Base-by-base conservation (phyloP, 2,888 invertebrate species). In the Scaeva pyrastri region DNA sequence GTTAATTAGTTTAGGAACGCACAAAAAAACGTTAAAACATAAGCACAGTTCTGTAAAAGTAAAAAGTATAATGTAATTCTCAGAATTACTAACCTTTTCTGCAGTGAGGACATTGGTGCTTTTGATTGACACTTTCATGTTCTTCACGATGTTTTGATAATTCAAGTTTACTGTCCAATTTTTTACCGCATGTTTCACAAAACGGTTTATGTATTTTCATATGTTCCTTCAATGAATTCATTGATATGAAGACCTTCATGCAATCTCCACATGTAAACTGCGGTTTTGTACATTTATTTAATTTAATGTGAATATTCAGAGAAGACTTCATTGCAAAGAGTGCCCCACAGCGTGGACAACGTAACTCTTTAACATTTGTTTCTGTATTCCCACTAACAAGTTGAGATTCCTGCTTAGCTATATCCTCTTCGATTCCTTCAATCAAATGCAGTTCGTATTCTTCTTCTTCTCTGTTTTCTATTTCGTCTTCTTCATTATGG, bases 141-240 rank as follows among this genome's bases (percentile, higher is more conserved):
- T 88, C 88, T 3, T 93, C 92, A 87, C 92, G 92, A 88, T 94
- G 94, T 0, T 90, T 88, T 41, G 93, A 91, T 10, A 94, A 90
- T 31, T 91, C 91, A 7, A 93, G 93, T 87, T 93, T 91, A 0
- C 91, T 92, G 0, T 92, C 89, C 73, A 93, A 94, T 3, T 90
- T 90, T 73, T 93, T 90, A 0, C 90, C 81, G 56, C 94, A 94
- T 64, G 90, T 90, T n/a, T 88, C 88, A 58, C 92, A 92, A 14
- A 88, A 88, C 11, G 73, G 75, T 6, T 88, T 87, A 82, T 92
- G 92, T 0, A 89, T 89, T 0, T 88, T 88, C 70, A 94, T 91
- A 82, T 95, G 95, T 12, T 93, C 94, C 8, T 93, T 93, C 60
- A 95, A 90, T 85, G 93, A 94, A 0, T 94, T 93, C 80, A 93